Percentiles rank a stretch among this genome's conserved stretches.
phyloP scores from a whole-genome alignment of 2,113 vertebrate species.

The Spea multiplicata region DNA sequence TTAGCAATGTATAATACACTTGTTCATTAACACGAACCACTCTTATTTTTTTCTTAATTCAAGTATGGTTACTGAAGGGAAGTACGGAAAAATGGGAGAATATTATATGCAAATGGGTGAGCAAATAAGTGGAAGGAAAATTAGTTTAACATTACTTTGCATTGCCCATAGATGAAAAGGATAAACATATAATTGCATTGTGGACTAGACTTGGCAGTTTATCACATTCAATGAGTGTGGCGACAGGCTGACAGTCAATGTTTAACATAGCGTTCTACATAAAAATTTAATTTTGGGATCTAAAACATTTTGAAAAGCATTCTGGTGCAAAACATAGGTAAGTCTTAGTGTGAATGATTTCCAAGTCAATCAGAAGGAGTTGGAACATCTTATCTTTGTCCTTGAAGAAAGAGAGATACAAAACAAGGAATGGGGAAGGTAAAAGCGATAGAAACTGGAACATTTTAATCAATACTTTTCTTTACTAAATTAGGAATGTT shows the following conservation, averaged over 20 bases:
- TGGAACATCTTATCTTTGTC: constrained; percentile 71
- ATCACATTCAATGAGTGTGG: background rate
- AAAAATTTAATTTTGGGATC: no score
- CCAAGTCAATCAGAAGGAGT: constrained; percentile 61
- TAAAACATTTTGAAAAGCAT: constrained; percentile 73
- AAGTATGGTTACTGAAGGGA: no score
- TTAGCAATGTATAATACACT: no score
- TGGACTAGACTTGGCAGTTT: background rate
- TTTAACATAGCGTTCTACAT: constrained; percentile 15
- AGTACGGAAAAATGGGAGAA: no score
- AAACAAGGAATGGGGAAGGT: constrained; percentile 71
- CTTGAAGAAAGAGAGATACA: constrained; percentile 71
- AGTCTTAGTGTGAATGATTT: constrained; percentile 62
- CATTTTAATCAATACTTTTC: constrained; percentile 82
- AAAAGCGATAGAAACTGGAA: constrained; percentile 60
- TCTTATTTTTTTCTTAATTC: no score
- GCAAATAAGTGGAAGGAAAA: no score
- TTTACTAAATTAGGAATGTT: constrained; percentile 70
- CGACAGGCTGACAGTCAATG: background rate
- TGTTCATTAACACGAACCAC: no score
- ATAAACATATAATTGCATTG: constrained; percentile 19
- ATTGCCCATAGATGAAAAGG: no score
- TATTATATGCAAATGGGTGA: no score
- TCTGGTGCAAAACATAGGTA: constrained; percentile 55
- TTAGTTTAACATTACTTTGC: no score